Evolutionary conservation across 2,113 vertebrate genomes (phyloP), one percentile per base, ranked within the genome.

Genomic region (Poeciliopsis occidentalis): DNA sequence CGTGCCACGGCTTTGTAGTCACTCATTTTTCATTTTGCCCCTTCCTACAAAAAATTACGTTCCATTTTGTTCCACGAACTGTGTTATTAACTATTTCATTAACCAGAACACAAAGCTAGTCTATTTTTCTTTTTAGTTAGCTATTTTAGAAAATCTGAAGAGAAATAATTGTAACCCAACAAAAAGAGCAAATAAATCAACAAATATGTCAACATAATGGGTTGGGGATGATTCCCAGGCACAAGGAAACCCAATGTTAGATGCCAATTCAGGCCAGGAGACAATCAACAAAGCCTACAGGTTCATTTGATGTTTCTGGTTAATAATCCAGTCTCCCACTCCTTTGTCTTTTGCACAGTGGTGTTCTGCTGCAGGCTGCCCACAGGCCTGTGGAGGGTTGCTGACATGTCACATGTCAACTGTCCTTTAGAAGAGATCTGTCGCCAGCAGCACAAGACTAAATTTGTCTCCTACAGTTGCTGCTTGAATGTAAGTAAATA

Each of bases 381-480:
- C 31, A 60, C 68, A 69, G 68, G 51, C 47, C 12, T 12, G 31
- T 26, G 24, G 68, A 31, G 32, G 51, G 51, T 60, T 69, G 51
- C 68, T 34, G 51, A 31, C 31, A 69, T 69, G 68, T 69, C 57
- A 7, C 29, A 54, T n/a, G 51, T 69, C 22, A 24, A 26, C 57
- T 34, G n/a, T 69, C 68, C 66, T 24, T 60, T n/a, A 34, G 51
- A 69, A 57, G 24, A 69, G 47, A n/a, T 54, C 68, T 54, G 31
- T 26, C 12, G 22, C 51, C 29, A 15, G 27, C 47, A 37, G 57
- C 8, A 19, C n/a, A 22, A 22, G 41, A 29, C 41, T 41, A 4
- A 44, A 61, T 44, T 41, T 44, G 37, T 60, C 34, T 62, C 32
- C 57, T 12, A 39, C 51, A 70, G 31, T 24, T 57, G 3, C 15